phyloP scores from a whole-genome alignment of 2,888 invertebrate genomes.

The Tryphoninae sp. region DNA sequence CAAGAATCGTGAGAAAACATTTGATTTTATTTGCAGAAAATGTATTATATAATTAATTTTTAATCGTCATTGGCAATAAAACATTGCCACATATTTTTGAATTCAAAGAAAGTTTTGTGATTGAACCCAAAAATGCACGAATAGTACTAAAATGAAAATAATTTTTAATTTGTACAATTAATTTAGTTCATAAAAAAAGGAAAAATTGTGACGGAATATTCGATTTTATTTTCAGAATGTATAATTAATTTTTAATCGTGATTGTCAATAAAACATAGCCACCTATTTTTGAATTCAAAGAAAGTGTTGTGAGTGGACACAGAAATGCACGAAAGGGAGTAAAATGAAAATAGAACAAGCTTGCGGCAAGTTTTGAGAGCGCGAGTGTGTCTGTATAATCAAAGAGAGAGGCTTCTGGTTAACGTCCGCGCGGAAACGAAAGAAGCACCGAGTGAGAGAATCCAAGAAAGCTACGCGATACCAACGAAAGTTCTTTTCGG shows the following conservation, averaged over 20 bases:
- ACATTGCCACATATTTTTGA: neutral
- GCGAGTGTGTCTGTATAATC: constrained; percentile 41
- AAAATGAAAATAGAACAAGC: constrained; percentile 53
- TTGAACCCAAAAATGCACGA: neutral
- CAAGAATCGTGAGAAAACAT: too few species aligned
- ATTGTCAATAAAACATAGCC: neutral
- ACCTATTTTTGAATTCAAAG: neutral
- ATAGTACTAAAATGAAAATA: too few species aligned
- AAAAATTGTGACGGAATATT: too few species aligned
- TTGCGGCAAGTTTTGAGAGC: constrained; percentile 15
- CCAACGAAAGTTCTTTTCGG: constrained; percentile 33
- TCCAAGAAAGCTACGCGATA: constrained; percentile 30
- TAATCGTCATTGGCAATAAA: neutral
- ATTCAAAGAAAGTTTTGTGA: neutral
- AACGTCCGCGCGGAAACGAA: constrained; percentile 41
- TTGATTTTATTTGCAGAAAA: too few species aligned
- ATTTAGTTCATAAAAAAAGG: too few species aligned
- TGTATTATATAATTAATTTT: too few species aligned
- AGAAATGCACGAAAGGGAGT: constrained; percentile 18
- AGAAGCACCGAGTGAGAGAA: constrained; percentile 24
- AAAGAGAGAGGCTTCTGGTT: constrained; percentile 58
- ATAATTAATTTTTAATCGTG: too few species aligned
- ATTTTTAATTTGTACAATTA: too few species aligned
- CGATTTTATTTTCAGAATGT: too few species aligned
- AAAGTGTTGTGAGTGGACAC: constrained; percentile 6